These are phyloP conservation scores for Emys orbicularis DNA, from an alignment of 2,797 vertebrate species.

Conservation along the genomic window DNA sequence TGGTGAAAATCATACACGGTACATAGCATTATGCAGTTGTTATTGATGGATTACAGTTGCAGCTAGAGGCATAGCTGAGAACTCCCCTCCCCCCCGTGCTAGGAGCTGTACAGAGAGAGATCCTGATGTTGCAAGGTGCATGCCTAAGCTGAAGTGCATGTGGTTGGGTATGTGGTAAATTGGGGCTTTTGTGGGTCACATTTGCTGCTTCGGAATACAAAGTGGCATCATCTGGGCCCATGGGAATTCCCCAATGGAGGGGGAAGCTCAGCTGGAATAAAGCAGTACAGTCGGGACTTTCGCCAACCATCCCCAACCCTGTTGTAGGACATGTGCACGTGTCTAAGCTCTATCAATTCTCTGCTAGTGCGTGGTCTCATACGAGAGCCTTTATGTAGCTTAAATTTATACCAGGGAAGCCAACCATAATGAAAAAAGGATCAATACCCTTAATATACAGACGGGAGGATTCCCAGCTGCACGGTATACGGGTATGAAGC, in stretches of 20 bases:
- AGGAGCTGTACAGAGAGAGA: background rate
- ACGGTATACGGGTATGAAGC: background rate
- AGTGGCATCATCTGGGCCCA: background rate
- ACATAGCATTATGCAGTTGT: background rate
- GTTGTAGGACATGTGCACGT: background rate
- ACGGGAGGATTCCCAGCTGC: background rate
- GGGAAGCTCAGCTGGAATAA: background rate
- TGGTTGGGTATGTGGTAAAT: background rate
- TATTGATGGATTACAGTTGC: background rate
- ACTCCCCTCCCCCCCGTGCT: background rate
- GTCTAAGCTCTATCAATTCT: background rate
- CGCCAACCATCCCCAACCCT: background rate
- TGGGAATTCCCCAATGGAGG: background rate
- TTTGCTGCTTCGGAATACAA: background rate
- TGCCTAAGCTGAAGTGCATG: background rate
- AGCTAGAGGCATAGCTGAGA: background rate
- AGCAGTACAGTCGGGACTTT: background rate
- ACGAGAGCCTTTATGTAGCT: background rate
- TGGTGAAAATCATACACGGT: conserved; percentile 52
- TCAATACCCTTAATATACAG: background rate
- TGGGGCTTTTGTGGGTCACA: background rate
- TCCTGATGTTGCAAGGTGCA: background rate
- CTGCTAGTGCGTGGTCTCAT: background rate
- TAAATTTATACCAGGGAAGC: background rate
- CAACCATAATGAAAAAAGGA: background rate